phyloP scores from a whole-genome alignment of 2,888 invertebrate species.

The Ryuthela nishihirai region DNA sequence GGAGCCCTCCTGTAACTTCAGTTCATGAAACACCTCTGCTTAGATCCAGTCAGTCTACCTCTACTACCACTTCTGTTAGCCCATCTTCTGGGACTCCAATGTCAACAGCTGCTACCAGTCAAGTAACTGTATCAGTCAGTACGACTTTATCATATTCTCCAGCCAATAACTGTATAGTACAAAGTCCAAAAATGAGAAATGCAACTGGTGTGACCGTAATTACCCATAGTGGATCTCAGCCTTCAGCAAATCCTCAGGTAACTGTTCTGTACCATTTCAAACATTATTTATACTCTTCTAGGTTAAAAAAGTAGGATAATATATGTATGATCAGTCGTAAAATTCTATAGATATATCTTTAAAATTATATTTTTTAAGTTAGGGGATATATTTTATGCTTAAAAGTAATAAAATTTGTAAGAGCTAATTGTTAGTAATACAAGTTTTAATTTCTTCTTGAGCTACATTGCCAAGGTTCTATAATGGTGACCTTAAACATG shows the following conservation, averaged over 20 bases:
- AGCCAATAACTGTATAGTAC: slow-evolving; percentile 10
- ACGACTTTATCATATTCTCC: slow-evolving; percentile 10
- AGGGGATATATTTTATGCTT: too few relatives aligned
- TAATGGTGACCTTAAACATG: too few relatives aligned
- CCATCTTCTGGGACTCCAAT: slow-evolving; percentile 15
- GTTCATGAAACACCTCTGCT: slow-evolving; percentile 16
- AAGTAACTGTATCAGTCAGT: slow-evolving; percentile 7
- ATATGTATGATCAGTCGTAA: too few relatives aligned
- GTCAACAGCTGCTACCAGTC: slow-evolving; percentile 10
- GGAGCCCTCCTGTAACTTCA: slow-evolving; percentile 22
- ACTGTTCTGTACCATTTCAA: too few relatives aligned
- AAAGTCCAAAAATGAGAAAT: slow-evolving; percentile 20
- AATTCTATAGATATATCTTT: too few relatives aligned
- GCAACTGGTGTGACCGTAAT: slow-evolving; percentile 75
- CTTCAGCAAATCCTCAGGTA: slow-evolving; percentile 41
- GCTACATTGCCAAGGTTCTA: too few relatives aligned
- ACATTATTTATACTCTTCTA: too few relatives aligned
- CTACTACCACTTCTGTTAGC: slow-evolving; percentile 25
- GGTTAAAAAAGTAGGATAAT: too few relatives aligned
- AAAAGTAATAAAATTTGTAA: too few relatives aligned
- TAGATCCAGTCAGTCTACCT: slow-evolving; percentile 31
- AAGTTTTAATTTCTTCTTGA: too few relatives aligned
- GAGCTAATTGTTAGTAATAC: too few relatives aligned
- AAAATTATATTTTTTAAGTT: too few relatives aligned
- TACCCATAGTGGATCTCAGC: slow-evolving; percentile 54